A percentile compares a stretch with the other conserved stretches of the same genome.
phyloP scores from a whole-genome alignment of 2,888 invertebrate genomes.

The Entomobrya proxima region DNA sequence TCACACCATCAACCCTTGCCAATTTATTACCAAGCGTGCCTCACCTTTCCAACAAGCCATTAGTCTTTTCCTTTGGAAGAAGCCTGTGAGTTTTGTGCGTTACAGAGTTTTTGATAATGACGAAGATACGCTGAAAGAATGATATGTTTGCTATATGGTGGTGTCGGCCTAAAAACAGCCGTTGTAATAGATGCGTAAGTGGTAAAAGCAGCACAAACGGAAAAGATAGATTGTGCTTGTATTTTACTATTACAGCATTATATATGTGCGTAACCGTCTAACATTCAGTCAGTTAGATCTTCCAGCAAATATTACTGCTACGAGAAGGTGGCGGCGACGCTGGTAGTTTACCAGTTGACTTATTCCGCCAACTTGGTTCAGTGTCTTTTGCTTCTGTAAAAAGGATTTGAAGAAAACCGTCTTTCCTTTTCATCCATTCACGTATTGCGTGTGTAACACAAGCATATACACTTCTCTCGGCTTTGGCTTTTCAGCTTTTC shows the following conservation, averaged over 20 bases:
- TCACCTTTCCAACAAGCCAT: conserved; percentile 69
- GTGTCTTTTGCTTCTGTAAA: too few relatives aligned
- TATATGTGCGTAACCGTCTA: conserved; percentile 2
- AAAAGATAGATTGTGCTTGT: conserved; percentile 37
- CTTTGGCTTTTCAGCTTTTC: conserved; percentile 23
- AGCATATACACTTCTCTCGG: neutral
- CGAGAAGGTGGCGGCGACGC: conserved; percentile 21
- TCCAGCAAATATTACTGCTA: neutral
- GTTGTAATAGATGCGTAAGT: neutral
- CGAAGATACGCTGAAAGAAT: conserved; percentile 55
- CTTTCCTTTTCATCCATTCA: conserved; percentile 33
- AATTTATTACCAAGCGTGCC: conserved; percentile 66
- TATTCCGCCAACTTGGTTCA: conserved; percentile 32
- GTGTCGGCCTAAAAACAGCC: conserved; percentile 16
- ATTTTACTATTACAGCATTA: too few relatives aligned
- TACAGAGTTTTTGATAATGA: conserved; percentile 58
- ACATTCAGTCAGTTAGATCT: neutral
- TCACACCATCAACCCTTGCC: conserved; percentile 68
- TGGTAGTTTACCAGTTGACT: conserved; percentile 66
- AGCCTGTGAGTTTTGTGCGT: conserved; percentile 13
- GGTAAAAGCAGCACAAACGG: neutral
- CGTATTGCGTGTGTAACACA: neutral
- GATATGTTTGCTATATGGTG: conserved; percentile 28
- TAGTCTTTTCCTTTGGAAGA: conserved; percentile 63
- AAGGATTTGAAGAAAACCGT: neutral